Base-by-base conservation (phyloP, 2,888 invertebrate species). In the Antheraea yamamai region DNA sequence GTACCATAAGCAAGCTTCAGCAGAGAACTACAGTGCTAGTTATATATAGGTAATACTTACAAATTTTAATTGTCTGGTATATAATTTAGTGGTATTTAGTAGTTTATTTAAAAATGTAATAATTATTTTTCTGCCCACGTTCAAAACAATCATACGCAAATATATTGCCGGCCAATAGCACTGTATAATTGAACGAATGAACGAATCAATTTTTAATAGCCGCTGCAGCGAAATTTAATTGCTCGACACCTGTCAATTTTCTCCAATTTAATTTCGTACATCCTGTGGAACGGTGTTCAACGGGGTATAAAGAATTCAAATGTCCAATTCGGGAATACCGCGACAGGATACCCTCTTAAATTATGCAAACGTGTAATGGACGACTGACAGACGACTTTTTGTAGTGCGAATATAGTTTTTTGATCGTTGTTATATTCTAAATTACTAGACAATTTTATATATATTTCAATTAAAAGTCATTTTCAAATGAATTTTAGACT, bases 341-440 rank as follows among this genome's bases (percentile, higher is more conserved):
- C 89, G 88, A 89, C 91, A 89, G 92, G 88, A 90, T 89, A 39
- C 84, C 84, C 85, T 80, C 80, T 84, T 94, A 89, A 94, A 94
- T 92, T 92, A 94, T 94, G 92, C 93, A 94, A 86, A 90, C 89
- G 88, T 87, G 88, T 93, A 94, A 94, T 93, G 92, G 94, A 91
- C 90, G 89, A 86, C 81, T 80, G 81, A 76, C 83, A 84, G 85
- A 82, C 84, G 81, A 81, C 84, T 85, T 85, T 88, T 88, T 84
- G 84, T 81, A 81, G 79, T 77, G 78, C 84, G 73, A 80, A 88
- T 91, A 92, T 91, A 91, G 92, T 90, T 90, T 90, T 89, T 87
- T 87, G 85, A 78, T 79, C 77, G 77, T 78, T 78, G 78, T 79
- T 74, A 75, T 76, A 14, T 26, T 26, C 3, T n/a, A 10, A 26